phyloP scores from a whole-genome alignment of 2,113 vertebrate genomes.

The Drymodes brunneopygia region DNA sequence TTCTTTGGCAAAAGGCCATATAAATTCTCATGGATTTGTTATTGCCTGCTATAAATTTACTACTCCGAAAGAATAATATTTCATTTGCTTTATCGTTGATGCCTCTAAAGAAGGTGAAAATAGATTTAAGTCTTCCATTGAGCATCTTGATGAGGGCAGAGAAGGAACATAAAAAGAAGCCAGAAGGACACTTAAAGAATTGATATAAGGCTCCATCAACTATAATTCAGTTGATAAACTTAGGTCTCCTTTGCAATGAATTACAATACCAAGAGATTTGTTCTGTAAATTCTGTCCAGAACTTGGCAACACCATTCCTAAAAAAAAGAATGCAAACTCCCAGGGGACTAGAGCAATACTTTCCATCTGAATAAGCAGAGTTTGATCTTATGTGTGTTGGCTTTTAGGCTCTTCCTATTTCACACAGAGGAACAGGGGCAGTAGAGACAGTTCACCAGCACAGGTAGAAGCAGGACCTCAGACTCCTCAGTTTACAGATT shows the following conservation, averaged over 20 bases:
- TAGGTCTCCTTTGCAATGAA: conserved; percentile 20
- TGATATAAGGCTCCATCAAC: not conserved
- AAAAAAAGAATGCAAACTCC: not conserved
- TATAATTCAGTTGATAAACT: conserved; percentile 45
- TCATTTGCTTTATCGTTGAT: not conserved
- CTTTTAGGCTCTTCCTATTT: not conserved
- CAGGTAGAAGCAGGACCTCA: not conserved
- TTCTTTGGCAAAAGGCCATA: conserved; percentile 59
- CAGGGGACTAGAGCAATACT: not conserved
- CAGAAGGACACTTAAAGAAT: not conserved
- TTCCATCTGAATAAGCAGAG: conserved; percentile 34
- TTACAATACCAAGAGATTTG: conserved; percentile 47
- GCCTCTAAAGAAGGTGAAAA: conserved; percentile 51
- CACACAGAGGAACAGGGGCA: not conserved
- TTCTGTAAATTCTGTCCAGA: conserved; percentile 40
- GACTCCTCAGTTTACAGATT: not conserved
- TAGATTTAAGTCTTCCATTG: conserved; percentile 43
- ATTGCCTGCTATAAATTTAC: conserved; percentile 54
- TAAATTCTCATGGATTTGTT: conserved; percentile 56
- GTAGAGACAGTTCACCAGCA: not conserved
- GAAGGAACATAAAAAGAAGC: not conserved
- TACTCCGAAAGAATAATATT: conserved; percentile 48
- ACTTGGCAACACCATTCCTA: conserved; percentile 27
- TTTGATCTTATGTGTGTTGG: not conserved
- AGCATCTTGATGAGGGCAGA: not conserved